Base-by-base conservation (phyloP, 2,797 vertebrate species). In the Liparis tanakae region DNA sequence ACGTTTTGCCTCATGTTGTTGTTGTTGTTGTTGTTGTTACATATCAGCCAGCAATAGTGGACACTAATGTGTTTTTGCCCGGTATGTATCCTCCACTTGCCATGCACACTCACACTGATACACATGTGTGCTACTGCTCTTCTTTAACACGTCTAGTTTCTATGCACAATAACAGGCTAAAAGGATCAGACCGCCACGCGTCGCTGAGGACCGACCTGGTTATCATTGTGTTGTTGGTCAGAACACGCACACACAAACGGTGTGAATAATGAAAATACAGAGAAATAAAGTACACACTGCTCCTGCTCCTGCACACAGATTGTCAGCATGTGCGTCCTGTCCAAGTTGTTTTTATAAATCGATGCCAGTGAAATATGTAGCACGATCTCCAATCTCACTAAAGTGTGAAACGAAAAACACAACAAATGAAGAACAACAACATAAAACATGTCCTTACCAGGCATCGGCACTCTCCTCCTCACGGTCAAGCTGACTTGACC, bases 401-500 rank as follows among this genome's bases (percentile, higher is more conserved):
- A 75, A 70, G 70, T 75, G 76, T 70, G 48, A 70, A 60, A 61
- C 41, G 58, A 65, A 44, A 30, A 71, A 51, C 4, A 22, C 68
- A 64, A 72, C 46, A 55, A 63, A 34, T 65, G 18, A 48, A 56
- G 7, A 65, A 62, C 1, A 53, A 70, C 13, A 36, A 41, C 25
- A 48, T 13, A 54, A 67, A 80, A 59, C 36, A 55, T 17, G 15
- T 88, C 88, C 96, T 84, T 88, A 98, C 97, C 96, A n/a, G 94
- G 95, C 73, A 90, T 93, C 79, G 95, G 95, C 89, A 98, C 94
- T 94, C 98, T 97, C 93, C 98, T 96, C 86, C 97, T 96, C 92
- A 99, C 97, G 81, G 98, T 99, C 91, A 99, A 94, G 84, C 96
- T 98, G 87, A 99, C 98, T 91, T 99, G 98, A 86, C 98, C 98